Evolutionary conservation across 2,797 vertebrate genomes (phyloP).

Genomic region (Threskiornis aethiopicus): DNA sequence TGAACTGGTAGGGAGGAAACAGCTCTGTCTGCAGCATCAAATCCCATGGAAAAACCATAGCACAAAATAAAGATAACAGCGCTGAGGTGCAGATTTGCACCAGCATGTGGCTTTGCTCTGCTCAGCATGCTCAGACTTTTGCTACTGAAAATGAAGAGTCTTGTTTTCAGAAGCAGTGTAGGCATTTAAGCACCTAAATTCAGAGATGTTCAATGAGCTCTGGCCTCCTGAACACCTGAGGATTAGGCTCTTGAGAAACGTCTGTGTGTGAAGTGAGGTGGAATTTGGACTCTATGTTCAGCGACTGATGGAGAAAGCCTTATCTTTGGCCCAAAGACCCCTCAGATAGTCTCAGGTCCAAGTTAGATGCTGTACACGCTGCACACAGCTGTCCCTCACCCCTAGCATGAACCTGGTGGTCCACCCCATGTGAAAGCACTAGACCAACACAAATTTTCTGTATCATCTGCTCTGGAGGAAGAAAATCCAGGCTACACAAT

Average conservation of each 20-base stretch:
- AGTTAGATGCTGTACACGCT: background rate
- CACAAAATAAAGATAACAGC: background rate
- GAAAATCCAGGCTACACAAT: background rate
- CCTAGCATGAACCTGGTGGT: background rate
- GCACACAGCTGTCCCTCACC: background rate
- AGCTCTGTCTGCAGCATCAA: background rate
- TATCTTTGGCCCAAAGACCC: background rate
- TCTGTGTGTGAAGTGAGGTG: background rate
- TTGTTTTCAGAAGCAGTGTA: background rate
- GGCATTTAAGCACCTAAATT: background rate
- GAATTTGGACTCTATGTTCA: background rate
- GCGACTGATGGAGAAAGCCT: background rate
- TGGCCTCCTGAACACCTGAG: fast-evolving
- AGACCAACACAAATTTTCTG: background rate
- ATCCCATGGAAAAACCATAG: fast-evolving
- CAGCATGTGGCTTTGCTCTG: background rate
- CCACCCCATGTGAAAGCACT: fast-evolving
- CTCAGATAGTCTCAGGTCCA: background rate
- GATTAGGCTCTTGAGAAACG: background rate
- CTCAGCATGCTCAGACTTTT: background rate
- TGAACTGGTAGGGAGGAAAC: background rate
- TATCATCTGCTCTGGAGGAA: background rate
- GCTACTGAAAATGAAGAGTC: background rate
- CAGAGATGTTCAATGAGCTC: background rate
- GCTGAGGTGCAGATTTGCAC: background rate